Evolutionary conservation across 1,140 invertebrate species (phyloP).

Genomic region (Epicauta chinensis): DNA sequence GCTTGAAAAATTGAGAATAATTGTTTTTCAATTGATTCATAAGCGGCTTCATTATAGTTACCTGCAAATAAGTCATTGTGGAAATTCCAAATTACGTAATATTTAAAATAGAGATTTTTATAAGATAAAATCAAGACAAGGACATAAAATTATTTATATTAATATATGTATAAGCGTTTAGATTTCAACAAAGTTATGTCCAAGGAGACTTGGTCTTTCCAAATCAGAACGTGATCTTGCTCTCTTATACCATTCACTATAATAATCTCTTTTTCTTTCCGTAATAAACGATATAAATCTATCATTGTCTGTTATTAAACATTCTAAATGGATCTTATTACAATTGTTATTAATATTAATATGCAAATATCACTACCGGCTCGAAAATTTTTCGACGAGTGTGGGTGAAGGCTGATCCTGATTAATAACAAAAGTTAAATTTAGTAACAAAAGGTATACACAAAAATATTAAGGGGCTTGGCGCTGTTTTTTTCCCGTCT

Average conservation of each 20-base stretch:
- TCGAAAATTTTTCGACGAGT: neutral
- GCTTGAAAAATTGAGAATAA: too few relatives aligned
- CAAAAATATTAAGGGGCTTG: too few relatives aligned
- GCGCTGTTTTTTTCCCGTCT: too few relatives aligned
- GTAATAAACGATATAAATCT: neutral
- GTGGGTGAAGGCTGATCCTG: too few relatives aligned
- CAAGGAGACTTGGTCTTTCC: conserved; percentile 3
- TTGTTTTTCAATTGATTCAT: too few relatives aligned
- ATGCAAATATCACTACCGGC: neutral
- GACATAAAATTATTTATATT: neutral
- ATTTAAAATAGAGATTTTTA: conserved; percentile 1
- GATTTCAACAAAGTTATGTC: neutral
- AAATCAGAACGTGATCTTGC: conserved; percentile 3
- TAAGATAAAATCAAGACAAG: conserved; percentile 3
- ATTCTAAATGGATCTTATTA: neutral
- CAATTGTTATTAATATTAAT: conserved; percentile 2
- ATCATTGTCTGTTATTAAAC: neutral
- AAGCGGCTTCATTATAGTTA: too few relatives aligned
- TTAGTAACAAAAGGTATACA: too few relatives aligned
- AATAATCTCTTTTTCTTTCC: neutral
- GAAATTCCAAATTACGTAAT: neutral
- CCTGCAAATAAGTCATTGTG: neutral
- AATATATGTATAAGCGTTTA: neutral
- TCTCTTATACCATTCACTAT: neutral
- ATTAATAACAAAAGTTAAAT: too few relatives aligned